Evolutionary conservation across 2,888 invertebrate genomes (phyloP), one percentile per base, ranked within the genome.

Genomic region (Tryphoninae sp.): DNA sequence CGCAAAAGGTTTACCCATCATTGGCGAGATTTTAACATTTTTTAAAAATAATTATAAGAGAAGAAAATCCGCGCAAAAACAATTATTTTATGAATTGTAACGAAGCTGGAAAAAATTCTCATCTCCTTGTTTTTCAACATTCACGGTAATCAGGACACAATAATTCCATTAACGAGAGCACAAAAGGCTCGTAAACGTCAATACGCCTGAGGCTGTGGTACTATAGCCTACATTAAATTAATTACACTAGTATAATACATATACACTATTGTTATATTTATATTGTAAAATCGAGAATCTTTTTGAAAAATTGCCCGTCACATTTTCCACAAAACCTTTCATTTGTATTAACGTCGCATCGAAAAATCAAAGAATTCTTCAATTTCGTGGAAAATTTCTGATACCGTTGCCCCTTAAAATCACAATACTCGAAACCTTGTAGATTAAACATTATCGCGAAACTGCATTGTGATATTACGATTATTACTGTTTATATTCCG

Each of bases 391-490:
- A 13, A 9, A 64, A 53, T 9, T 6, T 8, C 26, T 40, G 53
- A 9, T 22, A 3, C 33, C 53, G 26, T 62, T 26, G 19, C 11
- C 23, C 23, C 33, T 33, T 13, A 69, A 58, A 61, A 16, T 61
- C 51, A 6, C 33, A 64, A 49, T 58, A 67, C 19, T 26, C 61
- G 16, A 16, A 19, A 22, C 23, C 23, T 71, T 11, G 19, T 59
- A 45, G 58, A 45, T 45, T 59, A 8, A n/a, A 69, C 40, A 59
- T 73, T 42, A 45, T 59, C 65, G 62, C 26, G 59, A 65, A 76
- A 76, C 71, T 65, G 58, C 33, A 80, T 80, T 80, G 80, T 80
- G 80, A 80, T 80, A 80, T 76, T 80, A 76, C 58, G 16, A 71
- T 76, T 80, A 72, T 76, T 51, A 64, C 49, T 75, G 4, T 75